Evolutionary conservation across 1,140 invertebrate genomes (phyloP).

Genomic region (Brachionus sp.): DNA sequence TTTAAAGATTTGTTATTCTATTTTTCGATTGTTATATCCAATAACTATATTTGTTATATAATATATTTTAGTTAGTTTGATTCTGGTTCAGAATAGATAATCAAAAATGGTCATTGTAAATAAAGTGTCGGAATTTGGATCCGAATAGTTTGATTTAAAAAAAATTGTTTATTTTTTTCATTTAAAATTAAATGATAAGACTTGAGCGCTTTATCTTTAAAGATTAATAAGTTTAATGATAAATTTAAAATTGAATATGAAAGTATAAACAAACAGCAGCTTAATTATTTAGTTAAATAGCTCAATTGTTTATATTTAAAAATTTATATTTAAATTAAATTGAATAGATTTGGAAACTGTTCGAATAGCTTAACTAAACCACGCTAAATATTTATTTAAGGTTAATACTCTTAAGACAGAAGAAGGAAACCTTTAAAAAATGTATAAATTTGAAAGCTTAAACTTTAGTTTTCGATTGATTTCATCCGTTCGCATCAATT

Average conservation of each 20-base stretch:
- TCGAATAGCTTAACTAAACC: not conserved
- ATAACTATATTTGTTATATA: not conserved
- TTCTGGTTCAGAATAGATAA: not conserved
- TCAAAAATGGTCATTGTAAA: not conserved
- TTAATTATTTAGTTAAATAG: not conserved
- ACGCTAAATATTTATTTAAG: not conserved
- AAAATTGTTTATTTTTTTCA: not conserved
- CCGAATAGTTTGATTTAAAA: not conserved
- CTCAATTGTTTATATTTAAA: not conserved
- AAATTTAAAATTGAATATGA: not conserved
- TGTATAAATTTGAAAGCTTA: not conserved
- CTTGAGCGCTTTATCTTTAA: not conserved
- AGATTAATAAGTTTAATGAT: not conserved
- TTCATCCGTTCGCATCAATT: not conserved
- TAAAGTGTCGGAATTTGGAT: not conserved
- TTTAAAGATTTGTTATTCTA: not conserved
- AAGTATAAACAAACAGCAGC: not conserved
- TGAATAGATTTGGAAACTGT: not conserved
- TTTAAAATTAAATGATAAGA: not conserved
- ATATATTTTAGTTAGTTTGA: not conserved
- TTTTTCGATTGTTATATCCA: not conserved
- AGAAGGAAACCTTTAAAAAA: not conserved
- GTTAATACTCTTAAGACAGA: not conserved
- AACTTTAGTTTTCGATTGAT: not conserved
- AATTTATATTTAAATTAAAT: not conserved